Base-by-base conservation (phyloP, 1,140 invertebrate genomes). In the Ceratitis capitata region DNA sequence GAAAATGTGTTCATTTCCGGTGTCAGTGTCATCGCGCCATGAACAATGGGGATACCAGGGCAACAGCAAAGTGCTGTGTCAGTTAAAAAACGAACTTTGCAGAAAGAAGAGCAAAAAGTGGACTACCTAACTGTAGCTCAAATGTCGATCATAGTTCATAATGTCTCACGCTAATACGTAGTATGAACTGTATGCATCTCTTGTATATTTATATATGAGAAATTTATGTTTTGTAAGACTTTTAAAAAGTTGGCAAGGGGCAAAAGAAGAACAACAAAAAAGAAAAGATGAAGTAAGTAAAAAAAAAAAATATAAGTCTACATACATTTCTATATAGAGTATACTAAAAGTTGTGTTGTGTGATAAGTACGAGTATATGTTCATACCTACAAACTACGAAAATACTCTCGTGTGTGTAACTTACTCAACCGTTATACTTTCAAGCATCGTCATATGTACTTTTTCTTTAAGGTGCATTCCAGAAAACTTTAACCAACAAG, bases 1-100 rank as follows among this genome's bases (percentile, higher is more conserved):
- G 89, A 89, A 89, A 89, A 89, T 89, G 89, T 89, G 89, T 89
- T 89, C 89, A 89, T 89, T 89, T 89, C 89, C 89, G 89, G 89
- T 89, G 89, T 89, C 89, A 89, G 87, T 89, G 89, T 88, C 89
- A 89, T 84, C 85, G 84, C 64, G 23, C 69, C 45, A 82, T 85
- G 69, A 82, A 85, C 69, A 85, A 85, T 85, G 29, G 82, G 47
- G 49, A 53, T 49, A 83, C 29, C 26, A 47, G 26, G 49, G 26
- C 69, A 47, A 78, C 69, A 78, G 69, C 39, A 16, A 47, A 78
- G 14, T n/a, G 69, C 23, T 23, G 51, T 6, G 19, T 78, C 9
- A 26, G 23, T 26, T 29, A 78, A 78, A 78, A 47, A 78, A 42
- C 7, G 16, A 69, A 29, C 58, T 12, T 32, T 32, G 58, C 19